Percentiles rank a stretch among this genome's conserved stretches.
These are phyloP conservation scores for Campylomormyrus tamandua DNA, from an alignment of 2,113 vertebrate species.

Conservation along the genomic window DNA sequence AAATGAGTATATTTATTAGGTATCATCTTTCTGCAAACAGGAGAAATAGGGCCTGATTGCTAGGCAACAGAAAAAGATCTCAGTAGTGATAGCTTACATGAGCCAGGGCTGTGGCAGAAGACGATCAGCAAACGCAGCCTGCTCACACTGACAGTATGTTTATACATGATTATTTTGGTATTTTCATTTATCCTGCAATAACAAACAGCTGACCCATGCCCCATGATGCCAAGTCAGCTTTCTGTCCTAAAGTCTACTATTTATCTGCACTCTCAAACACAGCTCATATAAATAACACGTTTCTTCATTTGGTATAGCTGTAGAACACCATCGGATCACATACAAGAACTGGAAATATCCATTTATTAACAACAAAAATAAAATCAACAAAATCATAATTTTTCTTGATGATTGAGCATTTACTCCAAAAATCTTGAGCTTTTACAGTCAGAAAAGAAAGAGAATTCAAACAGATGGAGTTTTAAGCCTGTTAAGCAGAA, in stretches of 20 bases:
- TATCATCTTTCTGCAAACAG: background rate
- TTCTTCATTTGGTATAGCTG: background rate
- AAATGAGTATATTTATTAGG: background rate
- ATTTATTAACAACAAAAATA: background rate
- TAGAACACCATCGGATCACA: background rate
- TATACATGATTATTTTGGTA: background rate
- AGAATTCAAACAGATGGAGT: background rate
- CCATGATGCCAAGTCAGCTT: background rate
- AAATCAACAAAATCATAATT: background rate
- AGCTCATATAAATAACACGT: background rate
- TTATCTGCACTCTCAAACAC: background rate
- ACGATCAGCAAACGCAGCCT: background rate
- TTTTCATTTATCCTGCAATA: background rate
- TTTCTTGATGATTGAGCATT: background rate
- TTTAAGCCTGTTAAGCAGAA: background rate
- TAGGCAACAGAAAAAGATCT: slow-evolving; percentile 2
- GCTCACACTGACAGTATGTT: background rate
- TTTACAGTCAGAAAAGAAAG: background rate
- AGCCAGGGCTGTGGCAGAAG: background rate
- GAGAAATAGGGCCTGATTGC: background rate
- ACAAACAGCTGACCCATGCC: background rate
- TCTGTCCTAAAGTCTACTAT: background rate
- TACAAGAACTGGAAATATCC: background rate
- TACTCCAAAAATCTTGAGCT: background rate
- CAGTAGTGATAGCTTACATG: background rate